Conservation (phyloP, 2,888 invertebrate genomes). For the Platycheirus rosarum region DNA sequence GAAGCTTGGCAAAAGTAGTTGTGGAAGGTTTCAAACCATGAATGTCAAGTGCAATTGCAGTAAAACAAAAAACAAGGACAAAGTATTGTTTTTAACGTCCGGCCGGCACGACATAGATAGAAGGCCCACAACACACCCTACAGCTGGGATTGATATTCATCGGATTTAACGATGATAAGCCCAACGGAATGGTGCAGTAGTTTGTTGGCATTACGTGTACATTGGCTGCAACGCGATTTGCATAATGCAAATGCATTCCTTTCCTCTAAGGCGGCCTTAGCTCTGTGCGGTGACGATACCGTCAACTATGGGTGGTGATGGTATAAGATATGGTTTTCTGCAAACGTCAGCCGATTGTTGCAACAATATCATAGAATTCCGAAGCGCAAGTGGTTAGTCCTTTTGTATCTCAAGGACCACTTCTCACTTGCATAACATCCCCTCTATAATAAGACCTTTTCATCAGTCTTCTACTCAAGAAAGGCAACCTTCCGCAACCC, state of each 20-base stretch:
- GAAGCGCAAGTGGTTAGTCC: constrained; percentile 41
- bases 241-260: constrained; percentile 56
- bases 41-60: constrained; percentile 73
- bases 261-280: not conserved
- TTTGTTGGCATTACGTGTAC: constrained; percentile 51
- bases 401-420: constrained; percentile 33
- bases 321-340: constrained; percentile 18
- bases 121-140: constrained; percentile 34
- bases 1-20: constrained; percentile 19
- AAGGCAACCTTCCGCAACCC: constrained; percentile 13
- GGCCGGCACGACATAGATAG: constrained; percentile 53
- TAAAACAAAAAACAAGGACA: constrained; percentile 38
- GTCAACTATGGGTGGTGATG: constrained; percentile 3
- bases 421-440: constrained; percentile 41
- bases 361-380: constrained; percentile 15
- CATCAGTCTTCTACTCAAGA: constrained; percentile 24
- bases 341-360: constrained; percentile 25
- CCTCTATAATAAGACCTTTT: constrained; percentile 31
- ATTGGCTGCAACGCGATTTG: constrained; percentile 60
- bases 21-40: constrained; percentile 58
- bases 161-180: constrained; percentile 55
- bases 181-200: constrained; percentile 19
- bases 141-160: constrained; percentile 56
- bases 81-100: constrained; percentile 65
- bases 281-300: not conserved